Conservation (phyloP, 1,140 invertebrate genomes). For the Aphidius ervi region DNA sequence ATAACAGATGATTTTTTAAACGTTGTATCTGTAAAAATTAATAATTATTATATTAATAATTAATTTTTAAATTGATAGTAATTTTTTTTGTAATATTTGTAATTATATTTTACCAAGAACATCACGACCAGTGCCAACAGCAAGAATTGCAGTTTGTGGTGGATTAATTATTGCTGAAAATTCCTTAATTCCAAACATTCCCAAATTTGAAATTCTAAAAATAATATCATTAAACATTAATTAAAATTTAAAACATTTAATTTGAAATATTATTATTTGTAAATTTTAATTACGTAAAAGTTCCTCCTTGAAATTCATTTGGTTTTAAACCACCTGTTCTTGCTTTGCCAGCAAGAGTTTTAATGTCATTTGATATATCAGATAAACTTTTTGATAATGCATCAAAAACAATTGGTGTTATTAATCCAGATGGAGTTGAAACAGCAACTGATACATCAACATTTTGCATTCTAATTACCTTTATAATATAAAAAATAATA, state of each 20-base stretch:
- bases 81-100: neutral
- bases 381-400: conserved; percentile 86
- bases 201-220: conserved; percentile 87
- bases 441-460: conserved; percentile 97
- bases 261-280: conserved; percentile 17
- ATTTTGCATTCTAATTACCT: conserved; percentile 61
- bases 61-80: neutral
- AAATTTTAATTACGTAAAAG: conserved; percentile 47
- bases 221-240: conserved; percentile 13
- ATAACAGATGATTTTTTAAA: conserved; percentile 46
- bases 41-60: neutral
- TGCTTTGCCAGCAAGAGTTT: conserved; percentile 82
- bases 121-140: conserved; percentile 61
- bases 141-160: conserved; percentile 62
- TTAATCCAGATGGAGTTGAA: conserved; percentile 89
- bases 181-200: conserved; percentile 90
- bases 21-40: conserved; percentile 33
- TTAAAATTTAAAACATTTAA: no score
- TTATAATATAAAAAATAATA: conserved; percentile 15
- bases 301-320: conserved; percentile 92
- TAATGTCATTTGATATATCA: conserved; percentile 80
- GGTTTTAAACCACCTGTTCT: conserved; percentile 90
- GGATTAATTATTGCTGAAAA: conserved; percentile 74
- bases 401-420: conserved; percentile 96
- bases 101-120: conserved; percentile 37